phyloP scores from a whole-genome alignment of 2,797 vertebrate genomes.

The Aratinga solstitialis region DNA sequence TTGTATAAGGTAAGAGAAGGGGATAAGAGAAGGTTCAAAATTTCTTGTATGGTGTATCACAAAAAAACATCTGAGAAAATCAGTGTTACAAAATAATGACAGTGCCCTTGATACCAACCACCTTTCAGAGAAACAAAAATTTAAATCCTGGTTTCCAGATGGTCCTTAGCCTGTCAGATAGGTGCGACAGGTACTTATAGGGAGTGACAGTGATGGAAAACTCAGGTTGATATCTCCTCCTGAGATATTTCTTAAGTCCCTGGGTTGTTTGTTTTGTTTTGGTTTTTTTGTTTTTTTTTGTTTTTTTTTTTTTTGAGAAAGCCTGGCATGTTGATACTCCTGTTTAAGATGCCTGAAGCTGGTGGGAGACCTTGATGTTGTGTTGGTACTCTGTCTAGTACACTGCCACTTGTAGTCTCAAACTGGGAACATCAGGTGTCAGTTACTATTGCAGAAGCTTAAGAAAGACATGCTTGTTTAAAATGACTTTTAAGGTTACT shows the following conservation, averaged over 20 bases:
- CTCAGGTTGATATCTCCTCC: not conserved
- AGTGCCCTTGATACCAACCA: not conserved
- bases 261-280: not conserved
- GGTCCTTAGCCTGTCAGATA: not conserved
- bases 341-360: not conserved
- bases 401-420: not conserved
- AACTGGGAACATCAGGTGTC: not conserved
- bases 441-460: not conserved
- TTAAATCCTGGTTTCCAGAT: not conserved
- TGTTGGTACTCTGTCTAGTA: not conserved
- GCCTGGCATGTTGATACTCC: not conserved
- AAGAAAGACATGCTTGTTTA: not conserved
- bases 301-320: not conserved
- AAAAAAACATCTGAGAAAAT: not conserved
- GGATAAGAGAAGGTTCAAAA: not conserved
- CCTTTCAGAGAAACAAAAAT: not conserved
- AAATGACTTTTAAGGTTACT: not conserved
- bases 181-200: not conserved
- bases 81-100: not conserved
- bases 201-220: not conserved
- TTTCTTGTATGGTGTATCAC: not conserved
- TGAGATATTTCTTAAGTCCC: rapidly evolving
- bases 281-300: not conserved
- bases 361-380: not conserved
- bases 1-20: not conserved